Conservation (phyloP, 1,140 invertebrate species). For the Trichoplusia ni region DNA sequence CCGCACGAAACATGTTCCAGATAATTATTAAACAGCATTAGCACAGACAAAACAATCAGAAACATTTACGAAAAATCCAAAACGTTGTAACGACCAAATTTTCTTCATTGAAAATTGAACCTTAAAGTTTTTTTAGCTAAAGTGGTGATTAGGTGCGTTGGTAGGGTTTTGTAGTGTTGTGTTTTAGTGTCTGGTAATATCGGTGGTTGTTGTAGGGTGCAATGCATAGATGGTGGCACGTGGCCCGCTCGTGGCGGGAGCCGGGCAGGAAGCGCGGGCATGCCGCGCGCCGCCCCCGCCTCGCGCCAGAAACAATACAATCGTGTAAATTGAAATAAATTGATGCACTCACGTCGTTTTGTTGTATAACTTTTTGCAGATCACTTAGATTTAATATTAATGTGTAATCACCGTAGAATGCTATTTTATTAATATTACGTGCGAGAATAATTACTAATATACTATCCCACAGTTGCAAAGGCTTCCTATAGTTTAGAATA, state of each 20-base stretch:
- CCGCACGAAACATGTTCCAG: constrained; percentile 56
- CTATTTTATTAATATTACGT: too few relatives aligned
- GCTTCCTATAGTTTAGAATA: too few relatives aligned
- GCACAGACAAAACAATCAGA: constrained; percentile 72
- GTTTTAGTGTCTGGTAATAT: constrained; percentile 60
- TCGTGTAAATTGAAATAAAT: constrained; percentile 81
- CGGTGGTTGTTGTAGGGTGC: constrained; percentile 67
- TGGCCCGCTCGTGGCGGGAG: constrained; percentile 74
- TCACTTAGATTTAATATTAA: constrained; percentile 45
- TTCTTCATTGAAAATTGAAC: constrained; percentile 24
- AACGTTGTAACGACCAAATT: constrained; percentile 31
- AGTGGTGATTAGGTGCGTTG: constrained; percentile 27
- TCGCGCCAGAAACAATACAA: constrained; percentile 71
- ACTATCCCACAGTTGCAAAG: too few relatives aligned
- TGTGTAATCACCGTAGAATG: too few relatives aligned
- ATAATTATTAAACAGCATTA: constrained; percentile 79
- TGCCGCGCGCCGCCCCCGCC: constrained; percentile 61
- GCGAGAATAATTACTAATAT: too few relatives aligned
- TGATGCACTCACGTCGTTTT: constrained; percentile 70
- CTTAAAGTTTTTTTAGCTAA: constrained; percentile 26
- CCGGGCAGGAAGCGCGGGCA: constrained; percentile 69
- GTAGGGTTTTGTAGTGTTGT: constrained; percentile 36
- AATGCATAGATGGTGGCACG: constrained; percentile 77
- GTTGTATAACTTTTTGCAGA: constrained; percentile 50
- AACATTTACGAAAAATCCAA: constrained; percentile 28